Evolutionary conservation across 2,113 vertebrate genomes (phyloP).

Genomic region (Phasianus colchicus): DNA sequence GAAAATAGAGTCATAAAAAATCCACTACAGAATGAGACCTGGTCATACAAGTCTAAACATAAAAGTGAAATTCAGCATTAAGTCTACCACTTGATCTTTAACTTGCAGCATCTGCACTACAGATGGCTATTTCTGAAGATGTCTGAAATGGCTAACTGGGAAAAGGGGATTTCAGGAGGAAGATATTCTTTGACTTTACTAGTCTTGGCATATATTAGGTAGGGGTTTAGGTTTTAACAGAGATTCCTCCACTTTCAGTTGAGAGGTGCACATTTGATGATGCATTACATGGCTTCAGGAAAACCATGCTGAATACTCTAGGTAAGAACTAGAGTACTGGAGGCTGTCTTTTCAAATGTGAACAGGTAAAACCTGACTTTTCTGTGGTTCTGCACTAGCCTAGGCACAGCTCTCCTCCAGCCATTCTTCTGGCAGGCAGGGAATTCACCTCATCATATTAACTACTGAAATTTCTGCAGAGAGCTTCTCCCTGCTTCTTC

Average conservation of each 20-base stretch:
- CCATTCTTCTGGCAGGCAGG: background rate
- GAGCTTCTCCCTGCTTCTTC: background rate
- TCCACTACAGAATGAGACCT: conserved; percentile 35
- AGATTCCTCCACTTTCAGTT: background rate
- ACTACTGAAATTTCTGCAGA: background rate
- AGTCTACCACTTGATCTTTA: conserved; percentile 58
- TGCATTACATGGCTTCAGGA: background rate
- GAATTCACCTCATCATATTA: background rate
- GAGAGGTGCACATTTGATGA: conserved; percentile 13
- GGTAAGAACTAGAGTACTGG: background rate
- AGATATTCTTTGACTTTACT: conserved; percentile 20
- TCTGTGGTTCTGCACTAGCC: background rate
- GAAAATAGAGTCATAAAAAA: conserved; percentile 55
- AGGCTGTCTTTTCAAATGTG: background rate
- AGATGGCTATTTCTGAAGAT: conserved; percentile 54
- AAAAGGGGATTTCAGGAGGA: conserved; percentile 17
- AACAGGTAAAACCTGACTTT: background rate
- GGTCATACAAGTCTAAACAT: conserved; percentile 46
- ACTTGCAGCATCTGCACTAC: conserved; percentile 56
- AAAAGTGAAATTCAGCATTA: conserved; percentile 66
- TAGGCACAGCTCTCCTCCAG: too few relatives aligned
- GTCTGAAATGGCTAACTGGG: conserved; percentile 26
- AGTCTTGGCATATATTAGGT: background rate
- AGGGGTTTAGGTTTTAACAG: conserved; percentile 20
- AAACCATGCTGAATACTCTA: background rate